Percentiles rank a stretch among this genome's conserved stretches.
Conservation (phyloP, 1,140 invertebrate genomes). For the Euura saliciscinereae region DNA sequence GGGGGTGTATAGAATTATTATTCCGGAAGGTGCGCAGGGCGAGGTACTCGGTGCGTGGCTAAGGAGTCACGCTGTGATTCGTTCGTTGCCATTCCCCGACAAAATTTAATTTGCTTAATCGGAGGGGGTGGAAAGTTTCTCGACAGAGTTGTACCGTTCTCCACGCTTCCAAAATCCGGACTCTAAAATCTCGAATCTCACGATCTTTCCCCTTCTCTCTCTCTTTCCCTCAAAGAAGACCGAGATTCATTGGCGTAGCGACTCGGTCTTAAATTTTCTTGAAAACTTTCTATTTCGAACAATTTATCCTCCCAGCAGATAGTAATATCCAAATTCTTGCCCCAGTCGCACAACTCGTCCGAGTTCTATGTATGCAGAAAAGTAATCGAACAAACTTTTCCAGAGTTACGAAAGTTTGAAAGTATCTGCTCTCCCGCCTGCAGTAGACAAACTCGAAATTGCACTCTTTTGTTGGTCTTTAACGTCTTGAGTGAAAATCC, state of each 20-base stretch:
- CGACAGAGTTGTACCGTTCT: conserved; percentile 20
- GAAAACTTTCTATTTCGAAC: too few relatives aligned
- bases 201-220: too few relatives aligned
- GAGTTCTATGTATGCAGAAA: background rate
- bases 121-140: conserved; percentile 25
- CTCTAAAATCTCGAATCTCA: too few relatives aligned
- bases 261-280: background rate
- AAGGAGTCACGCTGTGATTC: conserved; percentile 34
- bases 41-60: background rate
- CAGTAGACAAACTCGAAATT: background rate
- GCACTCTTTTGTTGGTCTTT: background rate
- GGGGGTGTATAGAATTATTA: too few relatives aligned
- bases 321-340: too few relatives aligned
- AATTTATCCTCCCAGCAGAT: too few relatives aligned
- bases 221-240: conserved; percentile 17
- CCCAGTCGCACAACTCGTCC: too few relatives aligned
- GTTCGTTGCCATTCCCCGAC: conserved; percentile 37
- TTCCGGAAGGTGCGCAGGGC: too few relatives aligned
- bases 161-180: background rate
- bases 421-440: too few relatives aligned
- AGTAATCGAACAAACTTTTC: background rate
- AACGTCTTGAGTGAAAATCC: background rate
- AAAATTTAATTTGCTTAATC: conserved; percentile 49
- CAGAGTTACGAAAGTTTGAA: background rate
- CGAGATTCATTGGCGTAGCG: conserved; percentile 39